These are phyloP conservation scores for Lepidothrix coronata DNA, from an alignment of 2,113 vertebrate genomes.

Conservation along the genomic window DNA sequence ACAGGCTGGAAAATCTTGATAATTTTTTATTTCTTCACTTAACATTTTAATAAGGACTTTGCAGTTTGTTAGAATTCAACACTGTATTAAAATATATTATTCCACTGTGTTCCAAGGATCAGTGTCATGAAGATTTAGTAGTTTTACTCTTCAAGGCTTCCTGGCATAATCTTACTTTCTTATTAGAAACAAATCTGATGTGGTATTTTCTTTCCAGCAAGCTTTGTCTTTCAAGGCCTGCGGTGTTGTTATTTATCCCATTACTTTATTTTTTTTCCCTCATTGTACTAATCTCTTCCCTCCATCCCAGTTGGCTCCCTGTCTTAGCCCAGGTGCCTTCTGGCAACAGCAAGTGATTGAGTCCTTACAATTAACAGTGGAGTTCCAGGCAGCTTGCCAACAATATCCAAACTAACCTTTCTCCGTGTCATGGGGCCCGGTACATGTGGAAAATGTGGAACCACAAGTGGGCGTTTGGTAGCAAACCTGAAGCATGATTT, in stretches of 20 bases:
- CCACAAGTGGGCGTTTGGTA: background rate
- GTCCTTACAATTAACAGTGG: background rate
- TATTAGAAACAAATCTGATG: conserved; percentile 17
- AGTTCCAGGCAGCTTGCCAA: conserved; percentile 12
- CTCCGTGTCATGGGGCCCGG: background rate
- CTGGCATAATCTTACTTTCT: background rate
- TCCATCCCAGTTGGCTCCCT: background rate
- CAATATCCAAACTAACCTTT: background rate
- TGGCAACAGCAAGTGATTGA: background rate
- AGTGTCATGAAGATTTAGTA: background rate
- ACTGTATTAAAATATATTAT: conserved; percentile 40
- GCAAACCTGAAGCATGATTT: background rate
- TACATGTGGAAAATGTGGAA: background rate
- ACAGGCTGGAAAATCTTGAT: conserved; percentile 2
- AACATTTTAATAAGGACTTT: conserved; percentile 20
- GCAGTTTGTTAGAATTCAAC: conserved; percentile 15
- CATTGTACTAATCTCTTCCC: background rate
- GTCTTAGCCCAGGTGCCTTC: background rate
- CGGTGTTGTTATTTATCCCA: background rate
- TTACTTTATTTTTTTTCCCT: background rate
- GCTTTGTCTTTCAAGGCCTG: conserved; percentile 18
- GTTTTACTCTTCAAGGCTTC: conserved; percentile 34
- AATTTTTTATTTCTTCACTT: conserved; percentile 42
- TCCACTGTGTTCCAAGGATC: background rate
- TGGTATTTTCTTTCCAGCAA: conserved; percentile 20